phyloP scores from a whole-genome alignment of 1,140 invertebrate species.

The Helicoverpa armigera region DNA sequence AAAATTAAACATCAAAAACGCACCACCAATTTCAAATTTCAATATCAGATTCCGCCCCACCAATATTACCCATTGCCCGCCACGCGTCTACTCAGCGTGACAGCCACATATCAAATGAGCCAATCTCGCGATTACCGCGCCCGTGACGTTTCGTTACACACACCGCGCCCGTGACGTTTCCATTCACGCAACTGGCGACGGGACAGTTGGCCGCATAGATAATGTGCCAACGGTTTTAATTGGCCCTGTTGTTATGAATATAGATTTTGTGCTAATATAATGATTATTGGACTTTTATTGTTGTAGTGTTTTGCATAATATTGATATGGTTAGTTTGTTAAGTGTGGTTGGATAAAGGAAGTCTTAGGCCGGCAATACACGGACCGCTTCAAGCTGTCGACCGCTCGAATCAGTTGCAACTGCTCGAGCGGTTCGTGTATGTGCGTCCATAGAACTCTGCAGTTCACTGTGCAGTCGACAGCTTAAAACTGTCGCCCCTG shows the following conservation, averaged over 20 bases:
- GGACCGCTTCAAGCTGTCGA: no score
- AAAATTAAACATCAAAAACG: background rate
- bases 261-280: constrained; percentile 28
- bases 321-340: no score
- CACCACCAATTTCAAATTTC: constrained; percentile 19
- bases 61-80: constrained; percentile 35
- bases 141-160: constrained; percentile 65
- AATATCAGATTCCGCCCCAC: constrained; percentile 25
- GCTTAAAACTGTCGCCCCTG: no score
- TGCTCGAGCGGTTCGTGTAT: no score
- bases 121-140: constrained; percentile 68
- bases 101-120: constrained; percentile 70
- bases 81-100: constrained; percentile 61
- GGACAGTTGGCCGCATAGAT: constrained; percentile 72
- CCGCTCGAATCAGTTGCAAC: no score
- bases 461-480: no score
- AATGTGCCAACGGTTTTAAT: constrained; percentile 46
- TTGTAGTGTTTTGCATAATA: background rate
- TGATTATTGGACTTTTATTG: background rate
- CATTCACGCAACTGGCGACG: constrained; percentile 71
- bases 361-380: no score
- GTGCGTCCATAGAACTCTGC: no score
- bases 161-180: no score
- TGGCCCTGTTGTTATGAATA: constrained; percentile 39
- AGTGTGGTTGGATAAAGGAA: no score